Evolutionary conservation across 2,797 vertebrate genomes (phyloP).

Genomic region (Cryptoprocta ferox): DNA sequence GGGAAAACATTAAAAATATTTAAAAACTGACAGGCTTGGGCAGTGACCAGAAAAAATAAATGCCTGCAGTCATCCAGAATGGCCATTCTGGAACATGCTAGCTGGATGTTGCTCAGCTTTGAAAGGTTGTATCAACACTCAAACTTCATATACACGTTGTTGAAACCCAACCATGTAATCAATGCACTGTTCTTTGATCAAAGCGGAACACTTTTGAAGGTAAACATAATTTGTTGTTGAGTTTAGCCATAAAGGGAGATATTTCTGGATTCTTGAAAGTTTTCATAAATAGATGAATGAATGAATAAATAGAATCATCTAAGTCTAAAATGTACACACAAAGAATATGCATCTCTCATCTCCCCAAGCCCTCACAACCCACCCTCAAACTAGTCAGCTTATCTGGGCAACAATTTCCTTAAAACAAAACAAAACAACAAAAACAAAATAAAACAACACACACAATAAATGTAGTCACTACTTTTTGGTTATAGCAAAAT

Average conservation of each 20-base stretch:
- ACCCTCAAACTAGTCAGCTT: neutral
- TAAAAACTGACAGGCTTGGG: neutral
- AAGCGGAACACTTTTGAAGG: neutral
- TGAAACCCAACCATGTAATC: neutral
- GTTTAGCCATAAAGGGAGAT: neutral
- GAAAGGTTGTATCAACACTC: neutral
- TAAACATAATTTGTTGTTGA: neutral
- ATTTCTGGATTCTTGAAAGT: neutral
- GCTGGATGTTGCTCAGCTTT: neutral
- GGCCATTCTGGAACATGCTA: neutral
- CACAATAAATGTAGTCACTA: neutral
- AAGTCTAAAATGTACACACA: neutral
- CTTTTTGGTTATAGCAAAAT: neutral
- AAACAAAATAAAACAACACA: neutral
- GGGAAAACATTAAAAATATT: neutral
- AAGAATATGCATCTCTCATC: neutral
- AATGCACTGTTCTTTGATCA: neutral
- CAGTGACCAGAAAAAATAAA: neutral
- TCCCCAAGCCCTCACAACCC: neutral
- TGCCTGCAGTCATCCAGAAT: neutral
- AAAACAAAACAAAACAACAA: neutral
- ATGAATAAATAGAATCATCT: neutral
- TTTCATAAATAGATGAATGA: neutral
- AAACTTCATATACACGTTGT: neutral
- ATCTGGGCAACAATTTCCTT: neutral